phyloP scores from a whole-genome alignment of 2,797 vertebrate species.

The Crenichthys baileyi region DNA sequence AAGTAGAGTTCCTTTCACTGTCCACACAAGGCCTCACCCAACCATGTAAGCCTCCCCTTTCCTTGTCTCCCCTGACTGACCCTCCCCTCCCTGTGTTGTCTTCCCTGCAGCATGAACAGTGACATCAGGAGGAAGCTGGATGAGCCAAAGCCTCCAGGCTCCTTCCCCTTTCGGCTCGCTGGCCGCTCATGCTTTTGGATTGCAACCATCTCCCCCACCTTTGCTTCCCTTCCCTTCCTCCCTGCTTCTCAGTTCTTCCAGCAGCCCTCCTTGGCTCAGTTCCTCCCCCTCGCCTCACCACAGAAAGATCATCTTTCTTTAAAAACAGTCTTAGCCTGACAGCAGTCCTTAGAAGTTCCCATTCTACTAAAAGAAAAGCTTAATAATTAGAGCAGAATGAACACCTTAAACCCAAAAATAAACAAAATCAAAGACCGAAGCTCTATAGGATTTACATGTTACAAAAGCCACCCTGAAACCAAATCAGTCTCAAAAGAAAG shows the following conservation, averaged over 20 bases:
- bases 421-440: neutral
- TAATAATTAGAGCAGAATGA: neutral
- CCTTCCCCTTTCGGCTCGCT: constrained; percentile 51
- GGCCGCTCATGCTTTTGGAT: constrained; percentile 40
- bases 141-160: constrained; percentile 57
- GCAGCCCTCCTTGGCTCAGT: constrained; percentile 40
- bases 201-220: constrained; percentile 39
- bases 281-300: constrained; percentile 61
- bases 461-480: neutral
- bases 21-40: constrained; percentile 43
- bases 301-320: constrained; percentile 56
- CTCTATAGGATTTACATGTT: neutral
- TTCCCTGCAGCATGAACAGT: constrained; percentile 73
- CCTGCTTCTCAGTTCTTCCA: constrained; percentile 37
- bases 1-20: constrained; percentile 57
- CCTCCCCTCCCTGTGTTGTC: constrained; percentile 36
- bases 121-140: constrained; percentile 69
- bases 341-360: constrained; percentile 15
- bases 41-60: constrained; percentile 15
- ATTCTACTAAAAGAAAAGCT: constrained; percentile 10
- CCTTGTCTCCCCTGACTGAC: constrained; percentile 20
- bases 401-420: neutral
- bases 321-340: constrained; percentile 38
- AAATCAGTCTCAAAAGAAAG: constrained; percentile 5
- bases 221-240: constrained; percentile 20